Evolutionary conservation across 37 sponge, comb jelly and placozoan genomes (phyloP), one percentile per base, ranked within the genome.

Genomic region (Crambe crambe): DNA sequence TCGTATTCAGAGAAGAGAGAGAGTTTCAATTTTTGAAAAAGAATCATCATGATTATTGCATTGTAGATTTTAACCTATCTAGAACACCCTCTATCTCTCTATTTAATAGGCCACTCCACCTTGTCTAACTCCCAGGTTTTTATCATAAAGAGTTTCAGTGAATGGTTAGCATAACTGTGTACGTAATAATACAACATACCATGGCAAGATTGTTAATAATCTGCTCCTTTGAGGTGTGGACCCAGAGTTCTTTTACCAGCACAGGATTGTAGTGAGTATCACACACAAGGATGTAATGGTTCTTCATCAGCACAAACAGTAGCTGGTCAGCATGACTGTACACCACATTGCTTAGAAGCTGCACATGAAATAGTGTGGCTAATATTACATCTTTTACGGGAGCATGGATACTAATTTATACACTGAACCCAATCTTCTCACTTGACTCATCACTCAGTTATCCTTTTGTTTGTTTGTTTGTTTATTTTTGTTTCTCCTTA

Each of bases 231-330:
- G 3, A 30, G 27, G 83, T 68, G 17, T 84, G 73, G 15, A 66
- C 43, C 77, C 92, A 92, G 34, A 87, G 71, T 60, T 77, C 73
- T 18, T 18, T 35, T 34, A 79, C 41, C 9, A 65, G 69, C 47
- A 88, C 87, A 17, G 92, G 92, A 77, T 92, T 92, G 61, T 71
- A 69, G 32, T 12, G 41, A 9, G 85, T 66, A 36, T 63, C 41
- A 54, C 69, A 58, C 10, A 92, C 84, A 26, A 92, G 40, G 38
- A 87, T 64, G 22, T 87, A 76, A 23, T 78, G 37, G 5, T 81
- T 81, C 41, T 73, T 79, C 35, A 92, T 85, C 35, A 83, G 72
- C 1, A 68, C 80, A 69, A 79, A 75, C 0, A 87, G 17, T 1
- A 76, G 56, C 6, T 62, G 37, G 0, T 84, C 80, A 18, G 23